A percentile compares a stretch with the other conserved stretches of the same genome.
phyloP scores from a whole-genome alignment of 2,888 invertebrate species.

The Microctonus hyperodae region DNA sequence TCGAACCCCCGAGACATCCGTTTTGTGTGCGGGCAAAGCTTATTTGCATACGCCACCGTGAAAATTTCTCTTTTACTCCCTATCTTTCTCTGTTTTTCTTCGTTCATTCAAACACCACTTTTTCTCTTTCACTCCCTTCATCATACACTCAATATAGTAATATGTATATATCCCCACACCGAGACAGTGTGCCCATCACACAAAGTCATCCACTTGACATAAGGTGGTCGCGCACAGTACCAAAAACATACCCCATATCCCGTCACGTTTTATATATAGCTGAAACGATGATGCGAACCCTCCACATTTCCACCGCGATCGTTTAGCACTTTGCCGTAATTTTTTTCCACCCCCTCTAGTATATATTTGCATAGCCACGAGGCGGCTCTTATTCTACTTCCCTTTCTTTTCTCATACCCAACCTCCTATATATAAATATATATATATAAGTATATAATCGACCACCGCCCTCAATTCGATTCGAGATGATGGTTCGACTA shows the following conservation, averaged over 20 bases:
- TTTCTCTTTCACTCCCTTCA: neutral
- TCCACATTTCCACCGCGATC: constrained; percentile 51
- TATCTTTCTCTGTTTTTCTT: constrained; percentile 23
- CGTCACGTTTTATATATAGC: constrained; percentile 35
- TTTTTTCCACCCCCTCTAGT: constrained; percentile 50
- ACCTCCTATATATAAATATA: neutral
- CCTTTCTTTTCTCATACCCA: constrained; percentile 13
- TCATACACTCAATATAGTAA: constrained; percentile 6
- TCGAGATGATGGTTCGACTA: constrained; percentile 24
- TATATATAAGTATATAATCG: neutral
- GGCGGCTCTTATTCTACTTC: constrained; percentile 34
- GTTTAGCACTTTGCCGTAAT: constrained; percentile 63
- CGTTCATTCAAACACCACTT: neutral
- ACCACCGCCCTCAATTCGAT: constrained; percentile 16
- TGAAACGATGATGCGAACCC: constrained; percentile 39
- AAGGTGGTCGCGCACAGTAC: constrained; percentile 53
- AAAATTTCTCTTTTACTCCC: constrained; percentile 46
- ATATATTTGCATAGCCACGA: constrained; percentile 59
- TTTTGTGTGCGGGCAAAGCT: constrained; percentile 48
- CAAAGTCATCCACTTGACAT: constrained; percentile 61
- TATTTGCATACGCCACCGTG: constrained; percentile 57
- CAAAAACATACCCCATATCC: constrained; percentile 37
- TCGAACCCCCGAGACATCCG: constrained; percentile 63
- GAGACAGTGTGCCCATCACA: constrained; percentile 41
- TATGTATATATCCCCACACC: neutral